Percentiles rank a stretch among this genome's conserved stretches.
These are phyloP conservation scores for Cyclura pinguis DNA, from an alignment of 2,797 vertebrate genomes.

Conservation along the genomic window DNA sequence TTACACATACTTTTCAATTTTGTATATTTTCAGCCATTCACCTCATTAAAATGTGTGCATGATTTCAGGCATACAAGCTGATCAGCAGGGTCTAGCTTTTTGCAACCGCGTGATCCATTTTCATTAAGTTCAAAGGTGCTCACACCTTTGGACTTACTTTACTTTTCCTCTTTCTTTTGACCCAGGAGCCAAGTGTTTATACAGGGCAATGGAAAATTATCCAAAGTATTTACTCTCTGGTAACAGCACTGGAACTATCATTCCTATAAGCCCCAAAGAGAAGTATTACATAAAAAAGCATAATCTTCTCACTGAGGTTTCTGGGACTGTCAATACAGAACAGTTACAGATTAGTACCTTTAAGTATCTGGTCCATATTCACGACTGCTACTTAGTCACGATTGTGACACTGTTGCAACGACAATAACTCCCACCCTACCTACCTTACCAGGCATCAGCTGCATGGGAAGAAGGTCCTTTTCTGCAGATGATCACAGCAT, in stretches of 20 bases:
- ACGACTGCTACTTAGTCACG: too few species aligned
- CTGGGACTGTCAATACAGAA: not conserved
- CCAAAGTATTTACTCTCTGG: not conserved
- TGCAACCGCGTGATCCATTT: not conserved
- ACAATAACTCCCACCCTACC: too few species aligned
- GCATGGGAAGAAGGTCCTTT: too few species aligned
- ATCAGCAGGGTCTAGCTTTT: not conserved
- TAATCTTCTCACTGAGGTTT: not conserved
- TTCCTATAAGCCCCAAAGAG: not conserved
- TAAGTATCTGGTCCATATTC: too few species aligned
- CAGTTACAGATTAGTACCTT: too few species aligned
- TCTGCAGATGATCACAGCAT: too few species aligned
- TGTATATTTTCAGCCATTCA: too few species aligned
- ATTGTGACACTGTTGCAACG: too few species aligned
- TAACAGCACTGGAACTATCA: not conserved
- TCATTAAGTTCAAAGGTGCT: not conserved
- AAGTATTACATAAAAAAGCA: not conserved
- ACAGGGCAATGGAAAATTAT: not conserved
- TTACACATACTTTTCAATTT: too few species aligned
- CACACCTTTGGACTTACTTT: not conserved
- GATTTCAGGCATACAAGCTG: too few species aligned
- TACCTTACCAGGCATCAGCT: too few species aligned
- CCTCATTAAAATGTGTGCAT: too few species aligned
- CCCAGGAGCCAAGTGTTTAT: not conserved
- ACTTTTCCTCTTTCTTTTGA: not conserved